Base-by-base conservation (phyloP, 1,140 invertebrate species). In the Meloidogyne floridensis region DNA sequence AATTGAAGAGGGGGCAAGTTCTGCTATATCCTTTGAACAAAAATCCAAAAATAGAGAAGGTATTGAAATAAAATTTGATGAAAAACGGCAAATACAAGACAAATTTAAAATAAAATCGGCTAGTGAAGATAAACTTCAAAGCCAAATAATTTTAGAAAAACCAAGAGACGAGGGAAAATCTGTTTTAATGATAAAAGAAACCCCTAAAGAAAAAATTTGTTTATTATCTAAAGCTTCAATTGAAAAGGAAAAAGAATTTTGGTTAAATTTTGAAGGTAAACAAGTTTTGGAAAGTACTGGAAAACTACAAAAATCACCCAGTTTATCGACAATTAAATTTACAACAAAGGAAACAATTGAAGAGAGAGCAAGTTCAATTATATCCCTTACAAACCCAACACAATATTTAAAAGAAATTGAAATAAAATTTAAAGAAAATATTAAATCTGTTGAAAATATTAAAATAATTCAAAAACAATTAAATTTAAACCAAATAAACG, bases 41-140 rank as follows among this genome's bases (percentile, higher is more conserved):
- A 15, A 59, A 59, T 59, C 56, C 13, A 59, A 15, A 15, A 15
- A 59, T 59, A 15, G 13, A 5, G 56, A 59, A 43, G 72, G 15
- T 0, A 73, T 15, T n/a, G 75, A 42, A 76, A 76, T 20, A 76
- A 76, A 59, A n/a, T 18, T 20, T 70, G n/a, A 75, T 47, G 7
- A 75, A 75, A 59, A 75, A 74, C 72, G 53, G 18, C 10, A 51
- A 54, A 70, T 69, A n/a, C 11, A 69, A 70, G 76, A 51, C 3
- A 43, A 54, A 77, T 6, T 56, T 4, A 65, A 54, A 9, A 65
- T 20, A 32, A 56, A 80, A 80, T 42, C 32, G n/a, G 47, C 20
- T 9, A 32, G 11, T 20, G 51, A 80, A 47, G 73, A 56, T 32
- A 54, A 74, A 71, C 43, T 42, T 80, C 1, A 70, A 51, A 59